Conservation (phyloP, 2,797 vertebrate genomes). For the Pantherophis alleghaniensis region DNA sequence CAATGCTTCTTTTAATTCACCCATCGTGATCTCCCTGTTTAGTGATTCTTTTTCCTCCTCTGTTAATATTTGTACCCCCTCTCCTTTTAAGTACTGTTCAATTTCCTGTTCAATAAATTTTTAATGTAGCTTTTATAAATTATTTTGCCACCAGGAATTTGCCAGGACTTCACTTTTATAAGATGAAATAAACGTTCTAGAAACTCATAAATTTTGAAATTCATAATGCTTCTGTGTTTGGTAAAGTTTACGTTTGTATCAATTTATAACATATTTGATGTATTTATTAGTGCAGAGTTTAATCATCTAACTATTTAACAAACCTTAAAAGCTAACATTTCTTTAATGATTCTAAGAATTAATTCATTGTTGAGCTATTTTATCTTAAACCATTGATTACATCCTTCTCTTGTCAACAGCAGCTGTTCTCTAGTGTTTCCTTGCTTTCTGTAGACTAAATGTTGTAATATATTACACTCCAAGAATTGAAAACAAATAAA, state of each 20-base stretch:
- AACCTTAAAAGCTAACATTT: background rate
- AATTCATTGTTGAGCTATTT: background rate
- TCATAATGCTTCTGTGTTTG: background rate
- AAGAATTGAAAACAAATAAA: background rate
- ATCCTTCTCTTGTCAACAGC: background rate
- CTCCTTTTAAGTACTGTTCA: too few species aligned
- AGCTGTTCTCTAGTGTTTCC: background rate
- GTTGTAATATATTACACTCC: background rate
- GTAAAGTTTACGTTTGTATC: background rate
- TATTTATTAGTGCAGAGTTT: background rate
- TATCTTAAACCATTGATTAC: background rate
- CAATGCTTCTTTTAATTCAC: too few species aligned
- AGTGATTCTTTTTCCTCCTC: too few species aligned
- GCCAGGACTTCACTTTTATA: background rate
- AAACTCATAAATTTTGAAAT: background rate
- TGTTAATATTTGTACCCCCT: too few species aligned
- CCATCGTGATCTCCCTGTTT: too few species aligned
- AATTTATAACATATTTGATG: background rate
- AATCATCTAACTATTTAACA: background rate
- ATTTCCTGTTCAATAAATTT: too few species aligned
- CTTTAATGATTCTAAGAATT: background rate
- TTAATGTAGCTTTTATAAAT: background rate
- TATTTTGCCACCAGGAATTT: background rate
- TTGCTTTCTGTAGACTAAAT: background rate
- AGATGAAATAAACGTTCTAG: background rate